These are phyloP conservation scores for Bombus soroeensis DNA, from an alignment of 1,140 invertebrate genomes.

Conservation along the genomic window DNA sequence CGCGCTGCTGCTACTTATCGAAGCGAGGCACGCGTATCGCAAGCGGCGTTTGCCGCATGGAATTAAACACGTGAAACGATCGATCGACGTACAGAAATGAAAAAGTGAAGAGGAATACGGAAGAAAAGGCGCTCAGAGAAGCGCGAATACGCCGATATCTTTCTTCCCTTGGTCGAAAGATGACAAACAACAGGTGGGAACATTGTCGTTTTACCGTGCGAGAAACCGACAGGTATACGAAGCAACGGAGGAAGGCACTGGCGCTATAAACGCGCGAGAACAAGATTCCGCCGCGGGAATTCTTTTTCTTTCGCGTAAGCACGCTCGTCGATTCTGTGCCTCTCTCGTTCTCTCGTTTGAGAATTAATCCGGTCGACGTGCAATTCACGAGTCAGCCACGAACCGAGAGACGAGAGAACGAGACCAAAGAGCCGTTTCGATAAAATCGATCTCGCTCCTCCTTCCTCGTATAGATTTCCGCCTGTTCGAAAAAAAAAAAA, in stretches of 20 bases:
- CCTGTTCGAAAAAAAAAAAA: neutral
- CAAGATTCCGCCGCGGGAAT: slow-evolving; percentile 32
- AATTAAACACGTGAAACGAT: neutral
- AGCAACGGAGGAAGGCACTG: neutral
- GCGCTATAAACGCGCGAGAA: neutral
- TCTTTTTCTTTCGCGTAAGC: neutral
- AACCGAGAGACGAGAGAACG: no score
- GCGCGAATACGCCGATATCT: neutral
- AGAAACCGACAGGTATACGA: neutral
- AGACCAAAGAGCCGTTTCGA: neutral
- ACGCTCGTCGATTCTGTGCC: slow-evolving; percentile 16
- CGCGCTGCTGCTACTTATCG: no score
- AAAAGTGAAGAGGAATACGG: no score
- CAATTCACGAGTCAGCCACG: no score
- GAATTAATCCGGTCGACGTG: no score
- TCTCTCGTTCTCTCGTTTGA: no score
- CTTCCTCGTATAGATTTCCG: neutral
- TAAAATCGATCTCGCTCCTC: neutral
- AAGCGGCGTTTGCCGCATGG: neutral
- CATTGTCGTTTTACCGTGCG: slow-evolving; percentile 16
- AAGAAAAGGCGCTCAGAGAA: no score
- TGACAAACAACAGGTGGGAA: slow-evolving; percentile 47
- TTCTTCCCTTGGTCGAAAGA: neutral
- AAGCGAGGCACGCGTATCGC: no score
- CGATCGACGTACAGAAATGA: neutral